A percentile compares a stretch with the other conserved stretches of the same genome.
phyloP scores from a whole-genome alignment of 1,140 invertebrate species.

The Dolichoris vasculosae region DNA sequence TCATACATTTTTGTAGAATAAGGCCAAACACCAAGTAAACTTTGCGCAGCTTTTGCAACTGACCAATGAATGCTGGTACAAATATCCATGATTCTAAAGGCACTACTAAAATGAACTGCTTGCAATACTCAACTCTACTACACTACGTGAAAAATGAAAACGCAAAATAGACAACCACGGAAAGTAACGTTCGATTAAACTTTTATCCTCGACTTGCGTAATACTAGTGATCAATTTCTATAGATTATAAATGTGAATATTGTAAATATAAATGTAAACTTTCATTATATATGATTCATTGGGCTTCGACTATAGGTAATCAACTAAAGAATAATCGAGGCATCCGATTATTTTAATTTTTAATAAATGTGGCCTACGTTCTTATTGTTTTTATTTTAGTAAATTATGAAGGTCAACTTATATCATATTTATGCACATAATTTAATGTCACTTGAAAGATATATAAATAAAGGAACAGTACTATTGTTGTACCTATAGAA shows the following conservation, averaged over 20 bases:
- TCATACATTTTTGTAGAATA: neutral
- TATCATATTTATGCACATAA: too few species aligned
- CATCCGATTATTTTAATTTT: conserved; percentile 2
- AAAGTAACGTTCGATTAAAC: neutral
- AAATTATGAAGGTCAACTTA: too few species aligned
- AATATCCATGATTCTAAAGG: neutral
- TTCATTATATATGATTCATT: neutral
- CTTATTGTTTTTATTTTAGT: neutral
- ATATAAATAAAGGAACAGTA: too few species aligned
- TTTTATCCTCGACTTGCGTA: neutral
- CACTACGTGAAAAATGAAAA: neutral
- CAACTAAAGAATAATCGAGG: neutral
- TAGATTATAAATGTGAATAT: neutral
- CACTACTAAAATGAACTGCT: neutral
- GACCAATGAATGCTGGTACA: conserved; percentile 3
- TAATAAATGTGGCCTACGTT: neutral
- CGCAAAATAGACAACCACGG: neutral
- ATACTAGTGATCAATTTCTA: neutral
- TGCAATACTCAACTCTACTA: neutral
- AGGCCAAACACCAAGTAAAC: conserved; percentile 3
- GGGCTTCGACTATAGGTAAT: conserved; percentile 8
- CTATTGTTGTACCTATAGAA: too few species aligned
- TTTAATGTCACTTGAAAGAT: too few species aligned
- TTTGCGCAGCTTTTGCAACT: neutral
- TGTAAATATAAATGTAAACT: neutral